Percentiles rank a stretch among this genome's conserved stretches.
Conservation (phyloP, 2,888 invertebrate species). For the Bombylius major region DNA sequence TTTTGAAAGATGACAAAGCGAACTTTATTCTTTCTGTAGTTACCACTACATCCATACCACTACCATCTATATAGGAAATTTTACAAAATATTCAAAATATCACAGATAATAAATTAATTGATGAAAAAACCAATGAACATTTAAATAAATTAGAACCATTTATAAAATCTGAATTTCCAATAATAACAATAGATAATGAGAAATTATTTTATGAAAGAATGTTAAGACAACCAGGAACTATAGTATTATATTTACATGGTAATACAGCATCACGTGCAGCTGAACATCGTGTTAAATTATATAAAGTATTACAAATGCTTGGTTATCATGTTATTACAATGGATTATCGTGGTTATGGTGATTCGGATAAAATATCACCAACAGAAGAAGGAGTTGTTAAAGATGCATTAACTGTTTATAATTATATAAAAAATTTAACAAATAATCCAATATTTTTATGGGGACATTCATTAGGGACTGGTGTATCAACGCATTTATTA, state of each 20-base stretch:
- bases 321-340: slow-evolving; percentile 67
- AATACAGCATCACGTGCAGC: slow-evolving; percentile 61
- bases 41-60: no score
- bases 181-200: slow-evolving; percentile 27
- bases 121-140: slow-evolving; percentile 11
- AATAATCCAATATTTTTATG: slow-evolving; percentile 69
- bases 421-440: slow-evolving; percentile 52
- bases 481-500: slow-evolving; percentile 59
- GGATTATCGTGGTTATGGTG: slow-evolving; percentile 79
- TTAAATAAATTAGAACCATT: slow-evolving; percentile 24
- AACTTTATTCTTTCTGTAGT: no score
- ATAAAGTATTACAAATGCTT: slow-evolving; percentile 52
- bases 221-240: slow-evolving; percentile 41
- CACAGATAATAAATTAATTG: slow-evolving; percentile 17
- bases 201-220: slow-evolving; percentile 41
- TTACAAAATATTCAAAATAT: slow-evolving; percentile 17
- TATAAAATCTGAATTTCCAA: slow-evolving; percentile 26
- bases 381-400: slow-evolving; percentile 73
- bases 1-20: no score
- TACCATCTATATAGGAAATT: slow-evolving; percentile 14
- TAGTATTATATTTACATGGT: slow-evolving; percentile 59
- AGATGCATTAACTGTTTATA: slow-evolving; percentile 64
- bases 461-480: slow-evolving; percentile 89
- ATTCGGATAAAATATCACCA: slow-evolving; percentile 53
- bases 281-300: slow-evolving; percentile 58